Evolutionary conservation across 2,888 invertebrate genomes (phyloP).

Genomic region (Escarpia spicata): DNA sequence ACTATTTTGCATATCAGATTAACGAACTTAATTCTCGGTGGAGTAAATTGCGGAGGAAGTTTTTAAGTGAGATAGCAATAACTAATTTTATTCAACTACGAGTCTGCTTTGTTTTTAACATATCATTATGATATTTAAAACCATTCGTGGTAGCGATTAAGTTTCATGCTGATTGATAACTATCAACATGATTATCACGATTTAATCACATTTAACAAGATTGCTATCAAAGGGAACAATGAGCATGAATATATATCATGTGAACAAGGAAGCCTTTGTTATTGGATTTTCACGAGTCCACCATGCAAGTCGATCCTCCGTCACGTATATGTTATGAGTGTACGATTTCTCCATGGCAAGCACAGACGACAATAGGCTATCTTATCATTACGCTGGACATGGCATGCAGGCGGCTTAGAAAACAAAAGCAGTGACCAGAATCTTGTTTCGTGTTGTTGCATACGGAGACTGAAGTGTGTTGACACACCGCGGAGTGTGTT

Average conservation of each 20-base stretch:
- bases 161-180: not conserved
- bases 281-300: no score
- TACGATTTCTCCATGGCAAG: not conserved
- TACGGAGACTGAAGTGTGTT: not conserved
- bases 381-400: not conserved
- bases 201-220: no score
- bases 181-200: not conserved
- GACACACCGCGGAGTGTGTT: not conserved
- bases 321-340: not conserved
- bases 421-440: not conserved
- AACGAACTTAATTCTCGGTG: no score
- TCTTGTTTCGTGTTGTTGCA: not conserved
- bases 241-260: no score
- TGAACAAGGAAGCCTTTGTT: no score
- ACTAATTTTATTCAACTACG: not conserved
- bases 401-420: not conserved
- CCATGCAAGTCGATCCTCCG: no score
- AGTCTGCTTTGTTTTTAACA: not conserved
- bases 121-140: not conserved
- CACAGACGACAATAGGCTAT: not conserved
- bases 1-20: no score
- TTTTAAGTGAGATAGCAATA: no score
- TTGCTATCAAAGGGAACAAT: no score
- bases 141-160: not conserved
- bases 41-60: no score